phyloP scores from a whole-genome alignment of 2,113 vertebrate genomes.

The Girardinichthys multiradiatus region DNA sequence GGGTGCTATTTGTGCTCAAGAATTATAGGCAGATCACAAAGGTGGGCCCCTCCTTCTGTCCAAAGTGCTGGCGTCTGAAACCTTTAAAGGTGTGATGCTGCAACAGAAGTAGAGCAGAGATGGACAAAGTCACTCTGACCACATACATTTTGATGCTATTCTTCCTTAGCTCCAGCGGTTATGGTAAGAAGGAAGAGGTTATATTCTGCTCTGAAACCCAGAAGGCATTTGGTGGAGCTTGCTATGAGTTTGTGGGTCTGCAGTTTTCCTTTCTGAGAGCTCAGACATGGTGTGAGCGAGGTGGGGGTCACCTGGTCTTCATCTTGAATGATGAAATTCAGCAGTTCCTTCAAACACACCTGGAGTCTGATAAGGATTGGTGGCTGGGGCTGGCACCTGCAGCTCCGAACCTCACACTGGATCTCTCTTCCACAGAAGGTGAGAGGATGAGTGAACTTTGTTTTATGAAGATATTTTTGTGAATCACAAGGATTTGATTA shows the following conservation, averaged over 20 bases:
- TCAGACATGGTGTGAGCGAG: conserved; percentile 91
- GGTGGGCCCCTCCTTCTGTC: conserved; percentile 27
- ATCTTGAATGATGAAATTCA: conserved; percentile 88
- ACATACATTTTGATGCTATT: conserved; percentile 57
- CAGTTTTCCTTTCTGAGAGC: conserved; percentile 80
- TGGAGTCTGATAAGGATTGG: conserved; percentile 85
- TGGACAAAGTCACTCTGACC: conserved; percentile 41
- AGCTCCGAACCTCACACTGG: conserved; percentile 79
- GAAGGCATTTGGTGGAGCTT: conserved; percentile 84
- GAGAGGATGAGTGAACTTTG: conserved; percentile 21
- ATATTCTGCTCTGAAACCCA: conserved; percentile 83
- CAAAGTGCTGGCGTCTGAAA: conserved; percentile 41
- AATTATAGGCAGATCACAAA: conserved; percentile 67
- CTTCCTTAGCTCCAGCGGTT: conserved; percentile 37
- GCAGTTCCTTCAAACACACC: conserved; percentile 86
- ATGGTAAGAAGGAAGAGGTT: conserved; percentile 60
- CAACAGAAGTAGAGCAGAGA: conserved; percentile 48
- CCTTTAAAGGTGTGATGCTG: conserved; percentile 56
- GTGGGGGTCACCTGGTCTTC: conserved; percentile 90
- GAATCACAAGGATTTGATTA: background rate
- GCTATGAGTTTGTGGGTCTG: conserved; percentile 88
- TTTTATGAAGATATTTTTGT: background rate
- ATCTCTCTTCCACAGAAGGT: conserved; percentile 72
- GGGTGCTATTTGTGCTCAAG: conserved; percentile 60
- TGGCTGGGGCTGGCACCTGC: conserved; percentile 89